Conservation (phyloP, 2,113 vertebrate species). For the Chamaea fasciata region DNA sequence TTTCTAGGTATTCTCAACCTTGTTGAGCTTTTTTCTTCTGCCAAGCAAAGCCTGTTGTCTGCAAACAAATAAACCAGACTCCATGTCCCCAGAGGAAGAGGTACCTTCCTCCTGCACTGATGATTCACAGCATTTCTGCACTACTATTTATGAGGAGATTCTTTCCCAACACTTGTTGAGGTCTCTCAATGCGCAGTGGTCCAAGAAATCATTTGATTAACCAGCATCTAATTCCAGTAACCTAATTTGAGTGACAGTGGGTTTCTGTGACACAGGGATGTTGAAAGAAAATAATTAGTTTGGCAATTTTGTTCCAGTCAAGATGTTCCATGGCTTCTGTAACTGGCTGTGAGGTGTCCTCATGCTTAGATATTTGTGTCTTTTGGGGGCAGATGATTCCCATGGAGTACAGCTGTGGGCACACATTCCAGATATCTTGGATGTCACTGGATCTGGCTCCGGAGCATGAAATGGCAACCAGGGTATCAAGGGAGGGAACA, state of each 20-base stretch:
- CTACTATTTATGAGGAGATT: neutral
- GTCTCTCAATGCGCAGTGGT: neutral
- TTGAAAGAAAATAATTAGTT: slow-evolving; percentile 6
- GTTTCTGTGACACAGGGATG: neutral
- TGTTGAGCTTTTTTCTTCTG: neutral
- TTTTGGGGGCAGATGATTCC: neutral
- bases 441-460: neutral
- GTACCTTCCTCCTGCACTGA: neutral
- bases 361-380: neutral
- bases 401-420: neutral
- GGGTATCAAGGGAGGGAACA: neutral
- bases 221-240: neutral
- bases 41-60: neutral
- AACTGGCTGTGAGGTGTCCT: neutral
- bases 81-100: neutral
- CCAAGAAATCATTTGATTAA: neutral
- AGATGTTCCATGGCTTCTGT: neutral
- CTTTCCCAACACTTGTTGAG: neutral
- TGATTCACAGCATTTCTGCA: neutral
- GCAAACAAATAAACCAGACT: neutral
- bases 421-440: neutral
- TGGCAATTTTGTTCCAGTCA: slow-evolving; percentile 2
- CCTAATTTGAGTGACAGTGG: neutral
- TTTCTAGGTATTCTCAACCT: neutral
- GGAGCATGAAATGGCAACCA: neutral